phyloP scores from a whole-genome alignment of 2,888 invertebrate species.

The Clitarchus hookeri region DNA sequence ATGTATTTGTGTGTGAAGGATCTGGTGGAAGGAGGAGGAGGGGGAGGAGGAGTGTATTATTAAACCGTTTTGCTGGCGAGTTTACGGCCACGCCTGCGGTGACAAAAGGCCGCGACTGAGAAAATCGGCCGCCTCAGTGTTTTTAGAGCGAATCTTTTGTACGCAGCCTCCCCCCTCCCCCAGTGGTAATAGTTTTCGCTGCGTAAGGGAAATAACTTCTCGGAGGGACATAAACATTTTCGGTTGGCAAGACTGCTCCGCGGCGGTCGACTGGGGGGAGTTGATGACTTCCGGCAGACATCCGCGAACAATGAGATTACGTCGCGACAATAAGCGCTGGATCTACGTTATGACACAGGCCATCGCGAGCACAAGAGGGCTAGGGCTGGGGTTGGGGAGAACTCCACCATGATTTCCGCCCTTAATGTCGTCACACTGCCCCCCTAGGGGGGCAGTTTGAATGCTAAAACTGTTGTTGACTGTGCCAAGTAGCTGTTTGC shows the following conservation, averaged over 20 bases:
- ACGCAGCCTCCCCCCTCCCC: too few species aligned
- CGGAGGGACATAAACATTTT: conserved; percentile 1
- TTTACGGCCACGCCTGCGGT: not conserved
- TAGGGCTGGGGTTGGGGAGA: conserved; percentile 5
- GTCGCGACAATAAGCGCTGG: conserved; percentile 32
- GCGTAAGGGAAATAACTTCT: conserved; percentile 5
- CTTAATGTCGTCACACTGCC: conserved; percentile 26
- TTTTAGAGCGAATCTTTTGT: not conserved
- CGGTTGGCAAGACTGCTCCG: not conserved
- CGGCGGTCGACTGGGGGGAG: conserved; percentile 19
- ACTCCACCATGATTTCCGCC: conserved; percentile 30
- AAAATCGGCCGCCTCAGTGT: not conserved
- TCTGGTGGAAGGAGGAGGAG: too few species aligned
- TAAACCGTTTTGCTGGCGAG: not conserved
- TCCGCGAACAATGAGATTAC: conserved; percentile 39
- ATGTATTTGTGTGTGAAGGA: too few species aligned
- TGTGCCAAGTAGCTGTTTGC: not conserved
- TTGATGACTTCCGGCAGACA: conserved; percentile 42
- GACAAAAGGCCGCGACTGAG: not conserved
- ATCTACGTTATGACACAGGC: conserved; percentile 31
- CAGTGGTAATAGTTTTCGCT: not conserved
- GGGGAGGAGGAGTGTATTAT: too few species aligned
- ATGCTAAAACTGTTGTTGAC: conserved; percentile 23
- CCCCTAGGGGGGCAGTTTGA: not conserved
- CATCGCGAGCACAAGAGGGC: conserved; percentile 21